phyloP scores from a whole-genome alignment of 1,140 invertebrate species.

The Euwallacea fornicatus region DNA sequence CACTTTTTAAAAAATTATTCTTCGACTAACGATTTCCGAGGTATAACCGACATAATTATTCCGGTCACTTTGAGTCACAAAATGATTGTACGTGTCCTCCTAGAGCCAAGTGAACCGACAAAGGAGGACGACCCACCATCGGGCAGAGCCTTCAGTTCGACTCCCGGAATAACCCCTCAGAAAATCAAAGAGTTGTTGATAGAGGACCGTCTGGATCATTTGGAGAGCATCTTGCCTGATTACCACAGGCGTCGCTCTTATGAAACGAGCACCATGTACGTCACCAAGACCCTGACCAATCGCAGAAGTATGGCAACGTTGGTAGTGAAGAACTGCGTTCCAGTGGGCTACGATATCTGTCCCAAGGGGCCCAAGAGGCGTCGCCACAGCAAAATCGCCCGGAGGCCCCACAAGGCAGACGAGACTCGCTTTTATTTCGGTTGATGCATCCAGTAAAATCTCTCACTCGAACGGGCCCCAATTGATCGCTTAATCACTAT shows the following conservation, averaged over 20 bases:
- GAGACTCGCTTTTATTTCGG: slow-evolving; percentile 31
- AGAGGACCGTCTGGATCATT: slow-evolving; percentile 49
- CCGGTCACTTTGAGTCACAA: too few species aligned
- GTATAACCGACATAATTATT: neutral
- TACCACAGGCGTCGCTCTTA: slow-evolving; percentile 48
- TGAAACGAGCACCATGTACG: slow-evolving; percentile 50
- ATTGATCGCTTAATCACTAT: slow-evolving; percentile 18
- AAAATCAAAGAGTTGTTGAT: slow-evolving; percentile 48
- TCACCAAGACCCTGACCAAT: slow-evolving; percentile 48
- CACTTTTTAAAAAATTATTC: neutral
- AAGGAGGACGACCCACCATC: slow-evolving; percentile 16
- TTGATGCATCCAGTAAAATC: slow-evolving; percentile 9
- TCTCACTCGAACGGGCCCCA: neutral
- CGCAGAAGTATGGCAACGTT: slow-evolving; percentile 47
- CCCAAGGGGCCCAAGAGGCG: slow-evolving; percentile 39
- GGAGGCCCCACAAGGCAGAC: slow-evolving; percentile 20
- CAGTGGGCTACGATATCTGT: slow-evolving; percentile 45
- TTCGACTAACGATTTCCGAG: neutral
- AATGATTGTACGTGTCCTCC: neutral
- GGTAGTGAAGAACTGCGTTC: slow-evolving; percentile 51
- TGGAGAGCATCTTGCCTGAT: slow-evolving; percentile 50
- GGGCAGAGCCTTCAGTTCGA: slow-evolving; percentile 24
- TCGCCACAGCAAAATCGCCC: slow-evolving; percentile 45
- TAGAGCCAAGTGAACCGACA: slow-evolving; percentile 23
- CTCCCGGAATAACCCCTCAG: slow-evolving; percentile 37